phyloP scores from a whole-genome alignment of 1,140 invertebrate species.

The Euura saliciscinereae region DNA sequence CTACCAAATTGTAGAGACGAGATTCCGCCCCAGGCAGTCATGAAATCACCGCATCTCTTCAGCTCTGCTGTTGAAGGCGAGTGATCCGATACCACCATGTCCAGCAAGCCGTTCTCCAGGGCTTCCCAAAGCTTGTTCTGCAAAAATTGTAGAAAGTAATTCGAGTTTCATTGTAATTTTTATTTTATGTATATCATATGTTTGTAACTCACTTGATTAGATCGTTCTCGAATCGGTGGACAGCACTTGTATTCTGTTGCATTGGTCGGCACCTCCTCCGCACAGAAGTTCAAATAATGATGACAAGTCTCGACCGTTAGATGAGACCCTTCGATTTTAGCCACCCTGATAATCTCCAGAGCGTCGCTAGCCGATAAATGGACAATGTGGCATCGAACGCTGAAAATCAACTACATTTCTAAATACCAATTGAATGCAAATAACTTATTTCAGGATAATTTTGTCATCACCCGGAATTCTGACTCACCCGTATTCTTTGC shows the following conservation, averaged over 20 bases:
- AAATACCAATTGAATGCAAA: slow-evolving; percentile 16
- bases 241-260: slow-evolving; percentile 75
- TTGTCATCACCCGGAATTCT: background rate
- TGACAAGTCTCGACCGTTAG: slow-evolving; percentile 76
- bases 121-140: slow-evolving; percentile 70
- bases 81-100: slow-evolving; percentile 77
- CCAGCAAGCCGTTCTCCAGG: slow-evolving; percentile 61
- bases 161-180: slow-evolving; percentile 16
- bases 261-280: slow-evolving; percentile 67
- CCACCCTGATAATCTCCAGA: slow-evolving; percentile 56
- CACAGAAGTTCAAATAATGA: slow-evolving; percentile 71
- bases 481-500: slow-evolving; percentile 63
- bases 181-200: slow-evolving; percentile 12
- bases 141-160: slow-evolving; percentile 27
- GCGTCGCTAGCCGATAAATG: slow-evolving; percentile 71
- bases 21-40: slow-evolving; percentile 76
- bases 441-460: background rate
- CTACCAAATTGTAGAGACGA: slow-evolving; percentile 75
- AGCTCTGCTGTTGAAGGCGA: slow-evolving; percentile 73
- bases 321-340: slow-evolving; percentile 52
- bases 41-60: slow-evolving; percentile 67
- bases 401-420: slow-evolving; percentile 38
- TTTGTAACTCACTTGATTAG: slow-evolving; percentile 61
- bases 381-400: slow-evolving; percentile 72
- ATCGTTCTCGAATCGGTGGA: slow-evolving; percentile 69